Conservation (phyloP, 2,113 vertebrate genomes). For the Hyaena hyaena region DNA sequence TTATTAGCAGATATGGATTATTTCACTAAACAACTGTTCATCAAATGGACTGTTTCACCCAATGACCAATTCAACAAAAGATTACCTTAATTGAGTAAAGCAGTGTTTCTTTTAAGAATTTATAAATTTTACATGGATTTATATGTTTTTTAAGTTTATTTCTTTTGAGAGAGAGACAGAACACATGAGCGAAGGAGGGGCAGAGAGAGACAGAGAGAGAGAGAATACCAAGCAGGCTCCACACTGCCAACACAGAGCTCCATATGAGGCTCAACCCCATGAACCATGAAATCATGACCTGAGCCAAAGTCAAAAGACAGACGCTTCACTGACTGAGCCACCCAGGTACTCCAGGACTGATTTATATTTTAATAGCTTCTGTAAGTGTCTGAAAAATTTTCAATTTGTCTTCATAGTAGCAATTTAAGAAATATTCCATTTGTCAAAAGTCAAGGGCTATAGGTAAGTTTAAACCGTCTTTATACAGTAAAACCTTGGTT, state of each 20-base stretch:
- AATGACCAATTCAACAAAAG: not conserved
- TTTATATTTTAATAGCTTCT: not conserved
- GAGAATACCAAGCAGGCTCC: too few relatives aligned
- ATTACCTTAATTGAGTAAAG: not conserved
- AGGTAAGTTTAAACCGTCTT: not conserved
- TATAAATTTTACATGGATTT: not conserved
- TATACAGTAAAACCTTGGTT: too few relatives aligned
- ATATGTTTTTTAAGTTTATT: not conserved
- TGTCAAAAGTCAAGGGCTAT: not conserved
- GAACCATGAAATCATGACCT: too few relatives aligned
- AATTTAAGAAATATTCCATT: slow-evolving; percentile 10
- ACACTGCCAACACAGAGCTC: too few relatives aligned
- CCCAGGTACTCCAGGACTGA: not conserved
- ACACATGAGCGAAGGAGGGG: too few relatives aligned
- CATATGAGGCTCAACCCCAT: too few relatives aligned
- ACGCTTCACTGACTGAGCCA: too few relatives aligned
- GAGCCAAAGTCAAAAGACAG: too few relatives aligned
- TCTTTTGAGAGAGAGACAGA: too few relatives aligned
- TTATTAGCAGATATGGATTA: not conserved
- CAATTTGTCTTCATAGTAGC: not conserved
- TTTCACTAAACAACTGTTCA: not conserved
- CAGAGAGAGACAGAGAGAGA: too few relatives aligned
- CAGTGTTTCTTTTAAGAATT: not conserved
- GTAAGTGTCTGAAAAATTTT: not conserved
- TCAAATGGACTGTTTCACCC: not conserved